Conservation (phyloP, 2,888 invertebrate species). For the Netelia melanura region DNA sequence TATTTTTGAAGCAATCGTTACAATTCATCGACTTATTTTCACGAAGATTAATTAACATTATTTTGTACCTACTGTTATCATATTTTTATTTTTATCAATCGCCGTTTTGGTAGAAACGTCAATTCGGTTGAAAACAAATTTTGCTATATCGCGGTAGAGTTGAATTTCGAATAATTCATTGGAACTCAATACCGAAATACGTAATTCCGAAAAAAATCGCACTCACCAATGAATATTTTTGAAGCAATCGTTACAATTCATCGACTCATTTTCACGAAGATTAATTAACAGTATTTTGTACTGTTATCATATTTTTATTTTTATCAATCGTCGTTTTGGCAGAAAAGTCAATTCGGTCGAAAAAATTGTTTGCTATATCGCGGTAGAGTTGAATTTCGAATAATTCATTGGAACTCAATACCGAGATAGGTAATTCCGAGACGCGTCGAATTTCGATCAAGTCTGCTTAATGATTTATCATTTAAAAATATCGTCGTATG, state of each 20-base stretch:
- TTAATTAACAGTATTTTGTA: no score
- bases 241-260: no score
- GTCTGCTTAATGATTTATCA: slow-evolving; percentile 24
- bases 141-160: not conserved
- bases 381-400: not conserved
- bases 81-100: no score
- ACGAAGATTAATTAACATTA: no score
- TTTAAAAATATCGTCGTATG: slow-evolving; percentile 49
- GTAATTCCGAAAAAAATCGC: slow-evolving; percentile 18
- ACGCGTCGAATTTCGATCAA: slow-evolving; percentile 27
- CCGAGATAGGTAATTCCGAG: slow-evolving; percentile 34
- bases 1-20: no score
- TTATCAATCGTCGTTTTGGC: no score
- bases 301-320: no score
- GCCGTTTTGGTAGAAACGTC: no score
- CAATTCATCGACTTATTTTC: no score
- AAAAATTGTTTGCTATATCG: not conserved
- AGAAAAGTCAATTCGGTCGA: not conserved
- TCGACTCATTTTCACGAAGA: no score
- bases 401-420: slow-evolving; percentile 24
- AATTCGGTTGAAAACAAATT: not conserved
- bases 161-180: slow-evolving; percentile 30
- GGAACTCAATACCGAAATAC: not conserved
- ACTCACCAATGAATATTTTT: no score
- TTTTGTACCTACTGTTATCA: no score